Conservation (phyloP, 2,888 invertebrate genomes). For the Acanthosoma haemorrhoidale region DNA sequence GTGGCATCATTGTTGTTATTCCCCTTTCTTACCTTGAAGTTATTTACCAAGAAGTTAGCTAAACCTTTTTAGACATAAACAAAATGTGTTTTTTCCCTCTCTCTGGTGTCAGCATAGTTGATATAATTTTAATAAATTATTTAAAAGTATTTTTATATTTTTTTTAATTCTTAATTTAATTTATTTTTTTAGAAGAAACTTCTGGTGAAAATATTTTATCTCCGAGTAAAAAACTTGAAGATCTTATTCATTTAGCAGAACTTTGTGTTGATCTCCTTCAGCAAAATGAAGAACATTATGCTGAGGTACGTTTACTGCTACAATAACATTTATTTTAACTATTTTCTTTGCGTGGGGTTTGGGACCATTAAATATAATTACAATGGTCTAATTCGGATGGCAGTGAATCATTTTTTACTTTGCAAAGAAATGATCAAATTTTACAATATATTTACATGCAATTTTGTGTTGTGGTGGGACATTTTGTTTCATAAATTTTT, state of each 20-base stretch:
- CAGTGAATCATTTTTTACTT: neutral
- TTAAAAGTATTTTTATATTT: too few relatives aligned
- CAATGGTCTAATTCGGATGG: neutral
- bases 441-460: neutral
- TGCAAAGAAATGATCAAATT: neutral
- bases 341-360: neutral
- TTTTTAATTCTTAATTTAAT: too few relatives aligned
- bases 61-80: too few relatives aligned
- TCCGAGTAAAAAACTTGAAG: conserved; percentile 87
- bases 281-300: conserved; percentile 99
- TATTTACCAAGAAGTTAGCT: too few relatives aligned
- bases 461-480: neutral
- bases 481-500: neutral
- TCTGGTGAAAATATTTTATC: conserved; percentile 77
- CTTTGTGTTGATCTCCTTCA: conserved; percentile 96
- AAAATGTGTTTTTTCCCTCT: too few relatives aligned
- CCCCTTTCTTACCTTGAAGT: too few relatives aligned
- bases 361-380: conserved; percentile 14
- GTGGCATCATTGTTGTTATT: too few relatives aligned
- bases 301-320: conserved; percentile 68
- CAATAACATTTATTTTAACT: neutral
- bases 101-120: too few relatives aligned
- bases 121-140: too few relatives aligned
- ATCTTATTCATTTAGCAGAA: conserved; percentile 93
- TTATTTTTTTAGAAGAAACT: conserved; percentile 60